phyloP scores from a whole-genome alignment of 2,113 vertebrate genomes.

The Pontoporia blainvillei region DNA sequence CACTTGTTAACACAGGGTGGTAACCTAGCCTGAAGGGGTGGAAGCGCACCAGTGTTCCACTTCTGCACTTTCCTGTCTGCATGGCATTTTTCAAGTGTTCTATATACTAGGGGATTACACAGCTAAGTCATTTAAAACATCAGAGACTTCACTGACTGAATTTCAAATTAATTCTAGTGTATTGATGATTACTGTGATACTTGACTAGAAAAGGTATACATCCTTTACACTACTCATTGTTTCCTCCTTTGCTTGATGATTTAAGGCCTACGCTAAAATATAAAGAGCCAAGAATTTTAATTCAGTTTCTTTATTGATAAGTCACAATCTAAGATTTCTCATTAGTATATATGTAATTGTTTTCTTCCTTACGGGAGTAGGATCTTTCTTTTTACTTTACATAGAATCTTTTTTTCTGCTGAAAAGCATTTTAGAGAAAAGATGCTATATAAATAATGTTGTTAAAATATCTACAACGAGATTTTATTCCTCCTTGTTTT shows the following conservation, averaged over 20 bases:
- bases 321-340: background rate
- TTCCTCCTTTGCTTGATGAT: background rate
- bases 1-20: background rate
- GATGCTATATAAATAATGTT: background rate
- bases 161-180: background rate
- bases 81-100: background rate
- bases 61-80: background rate
- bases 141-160: background rate
- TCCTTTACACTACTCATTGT: background rate
- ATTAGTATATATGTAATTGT: background rate
- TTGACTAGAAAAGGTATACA: background rate
- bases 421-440: background rate
- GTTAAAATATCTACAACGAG: background rate
- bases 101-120: background rate
- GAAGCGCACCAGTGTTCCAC: background rate
- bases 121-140: background rate
- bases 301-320: background rate
- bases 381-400: background rate
- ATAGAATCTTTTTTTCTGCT: background rate
- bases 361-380: background rate
- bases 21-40: background rate
- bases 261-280: background rate
- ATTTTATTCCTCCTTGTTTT: background rate
- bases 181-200: background rate
- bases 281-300: background rate